Base-by-base conservation (phyloP, 2,888 invertebrate genomes). In the Amblyteles armatorius region DNA sequence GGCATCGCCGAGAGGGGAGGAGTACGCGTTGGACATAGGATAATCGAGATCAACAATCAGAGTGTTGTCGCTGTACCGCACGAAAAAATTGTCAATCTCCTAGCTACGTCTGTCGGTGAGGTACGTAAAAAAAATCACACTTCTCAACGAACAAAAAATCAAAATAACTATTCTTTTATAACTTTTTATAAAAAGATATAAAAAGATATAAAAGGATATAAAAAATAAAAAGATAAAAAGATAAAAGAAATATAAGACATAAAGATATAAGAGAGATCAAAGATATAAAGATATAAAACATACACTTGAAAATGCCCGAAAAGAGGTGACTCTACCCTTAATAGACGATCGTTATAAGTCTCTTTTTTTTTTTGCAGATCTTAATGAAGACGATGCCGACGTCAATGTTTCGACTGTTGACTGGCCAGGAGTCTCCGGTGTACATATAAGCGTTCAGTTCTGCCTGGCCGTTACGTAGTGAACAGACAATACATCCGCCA, bases 301-400 rank as follows among this genome's bases (percentile, higher is more conserved):
- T 33, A 33, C 33, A 6, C 7, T 6, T 7, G 7, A 33, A 33
- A 33, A 33, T 29, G 7, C 1, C 33, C 7, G 33, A 6, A 33
- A 6, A 33, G 7, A 0, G 3, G 60, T 40, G 57, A 26, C 48
- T n/a, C 13, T 33, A 33, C 6, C 6, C n/a, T 68, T 16, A 40
- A 73, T 84, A 33, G 48, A 69, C 29, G 11, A 68, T 63, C 52
- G 33, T 44, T 19, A 3, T 44, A n/a, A 36, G 52, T n/a, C 48
- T 82, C 78, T 77, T 87, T 79, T 87, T 79, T 87, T 82, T 87
- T 87, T 95, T 96, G 48, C 96, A 99, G 99, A 99, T 99, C 91
- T 96, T 99, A 91, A 99, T 99, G 99, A 99, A 99, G 95, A 99
- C 99, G 85, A 99, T 99, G 99, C 99, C 99, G 91, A 99, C 99